These are phyloP conservation scores for Astur gentilis DNA, from an alignment of 2,113 vertebrate genomes.

Conservation along the genomic window DNA sequence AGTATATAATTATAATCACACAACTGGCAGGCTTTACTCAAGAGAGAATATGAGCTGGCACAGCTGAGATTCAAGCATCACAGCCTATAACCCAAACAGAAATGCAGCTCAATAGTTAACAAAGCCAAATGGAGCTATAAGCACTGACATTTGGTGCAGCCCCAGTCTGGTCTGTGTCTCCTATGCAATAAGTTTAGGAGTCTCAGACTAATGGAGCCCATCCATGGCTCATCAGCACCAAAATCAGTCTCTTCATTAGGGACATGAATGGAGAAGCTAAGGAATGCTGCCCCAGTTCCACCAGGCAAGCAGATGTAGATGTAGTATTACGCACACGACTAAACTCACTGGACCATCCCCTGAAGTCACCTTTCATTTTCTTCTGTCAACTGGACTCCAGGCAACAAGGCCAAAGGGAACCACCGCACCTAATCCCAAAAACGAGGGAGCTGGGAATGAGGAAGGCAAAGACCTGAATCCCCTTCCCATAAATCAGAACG, in stretches of 20 bases:
- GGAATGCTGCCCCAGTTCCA: neutral
- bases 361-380: neutral
- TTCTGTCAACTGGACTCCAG: neutral
- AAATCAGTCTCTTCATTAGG: neutral
- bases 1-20: slow-evolving; percentile 46
- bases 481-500: neutral
- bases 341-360: neutral
- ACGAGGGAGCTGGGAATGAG: neutral
- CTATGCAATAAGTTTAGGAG: neutral
- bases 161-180: neutral
- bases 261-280: neutral
- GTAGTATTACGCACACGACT: neutral
- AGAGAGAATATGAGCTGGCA: neutral
- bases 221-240: neutral
- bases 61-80: neutral
- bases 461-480: neutral
- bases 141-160: neutral
- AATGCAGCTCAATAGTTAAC: neutral
- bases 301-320: neutral
- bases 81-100: neutral
- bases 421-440: neutral
- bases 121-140: neutral
- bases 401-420: neutral
- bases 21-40: slow-evolving; percentile 35
- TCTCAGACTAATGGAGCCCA: neutral